Base-by-base conservation (phyloP, 2,888 invertebrate genomes). In the Campoplex nolae region DNA sequence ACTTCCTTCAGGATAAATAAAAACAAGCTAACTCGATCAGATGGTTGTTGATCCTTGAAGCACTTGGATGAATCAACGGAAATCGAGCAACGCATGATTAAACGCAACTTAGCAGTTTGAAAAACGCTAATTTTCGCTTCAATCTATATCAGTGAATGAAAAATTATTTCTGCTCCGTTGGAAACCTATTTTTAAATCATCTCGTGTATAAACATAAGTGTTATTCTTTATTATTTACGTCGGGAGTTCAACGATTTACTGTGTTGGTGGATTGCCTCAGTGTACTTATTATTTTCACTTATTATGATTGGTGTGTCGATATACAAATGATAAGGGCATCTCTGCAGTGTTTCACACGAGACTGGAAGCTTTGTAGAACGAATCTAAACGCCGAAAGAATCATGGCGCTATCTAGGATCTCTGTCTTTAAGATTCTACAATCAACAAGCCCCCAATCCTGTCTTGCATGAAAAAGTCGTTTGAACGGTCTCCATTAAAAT, bases 181-280 rank as follows among this genome's bases (percentile, higher is more conserved):
- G 38, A 51, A 32, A 71, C 51, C 56, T 51, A 48, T 65, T 62
- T 75, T 70, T 71, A 4, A 62, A 45, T 11, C 23, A 45, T 56
- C 23, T 28, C 73, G 73, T 56, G 56, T 23, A 23, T 23, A 45
- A 73, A 67, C 76, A 76, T 16, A 62, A 68, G 71, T 73, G 83
- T 76, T 71, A 11, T 71, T 48, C 38, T 8, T 51, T 42, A 35
- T 32, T 0, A 67, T 73, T 74, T 48, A 35, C 13, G 18, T 35
- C 28, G 28, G 8, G 42, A 51, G 83, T 73, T 58, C 67, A 56
- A 68, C 54, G 73, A 32, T 73, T 58, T 70, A 62, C 48, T 23
- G 86, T 76, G 79, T 67, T 56, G 62, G 83, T 86, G 76, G 75
- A 42, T 65, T 48, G 16, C 54, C 62, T 67, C 35, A 35, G 54